These are phyloP conservation scores for Neolamprologus caudopunctatus DNA, from an alignment of 2,113 vertebrate genomes.

Conservation along the genomic window DNA sequence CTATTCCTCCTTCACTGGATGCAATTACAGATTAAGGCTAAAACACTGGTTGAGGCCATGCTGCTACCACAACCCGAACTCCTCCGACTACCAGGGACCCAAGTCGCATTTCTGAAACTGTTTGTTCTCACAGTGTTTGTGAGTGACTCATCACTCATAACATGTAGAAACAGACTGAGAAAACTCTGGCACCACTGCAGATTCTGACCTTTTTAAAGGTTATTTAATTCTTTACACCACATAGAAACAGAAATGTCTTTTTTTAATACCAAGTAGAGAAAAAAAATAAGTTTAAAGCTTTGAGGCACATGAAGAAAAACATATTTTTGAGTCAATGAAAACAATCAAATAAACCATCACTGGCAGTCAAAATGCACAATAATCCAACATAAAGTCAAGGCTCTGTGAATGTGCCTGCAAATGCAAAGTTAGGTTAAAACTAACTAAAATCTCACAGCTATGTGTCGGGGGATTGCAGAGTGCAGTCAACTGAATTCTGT, in stretches of 20 bases:
- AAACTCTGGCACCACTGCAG: neutral
- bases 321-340: neutral
- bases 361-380: neutral
- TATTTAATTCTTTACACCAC: neutral
- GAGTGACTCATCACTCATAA: neutral
- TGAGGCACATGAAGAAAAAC: neutral
- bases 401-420: neutral
- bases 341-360: neutral
- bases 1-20: slow-evolving; percentile 31
- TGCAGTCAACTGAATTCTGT: no score
- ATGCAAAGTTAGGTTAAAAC: neutral
- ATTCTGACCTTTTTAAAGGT: slow-evolving; percentile 36
- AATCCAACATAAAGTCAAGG: neutral
- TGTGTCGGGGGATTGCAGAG: neutral
- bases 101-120: neutral
- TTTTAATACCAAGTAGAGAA: neutral
- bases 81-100: neutral
- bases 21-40: slow-evolving; percentile 51
- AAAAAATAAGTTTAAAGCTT: neutral
- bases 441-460: neutral
- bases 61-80: neutral
- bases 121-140: neutral
- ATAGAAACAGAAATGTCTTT: neutral
- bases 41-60: slow-evolving; percentile 40
- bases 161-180: neutral